A percentile compares a stretch with the other conserved stretches of the same genome.
Evolutionary conservation across 2,797 vertebrate species (phyloP).

Genomic region (Podargus strigoides): DNA sequence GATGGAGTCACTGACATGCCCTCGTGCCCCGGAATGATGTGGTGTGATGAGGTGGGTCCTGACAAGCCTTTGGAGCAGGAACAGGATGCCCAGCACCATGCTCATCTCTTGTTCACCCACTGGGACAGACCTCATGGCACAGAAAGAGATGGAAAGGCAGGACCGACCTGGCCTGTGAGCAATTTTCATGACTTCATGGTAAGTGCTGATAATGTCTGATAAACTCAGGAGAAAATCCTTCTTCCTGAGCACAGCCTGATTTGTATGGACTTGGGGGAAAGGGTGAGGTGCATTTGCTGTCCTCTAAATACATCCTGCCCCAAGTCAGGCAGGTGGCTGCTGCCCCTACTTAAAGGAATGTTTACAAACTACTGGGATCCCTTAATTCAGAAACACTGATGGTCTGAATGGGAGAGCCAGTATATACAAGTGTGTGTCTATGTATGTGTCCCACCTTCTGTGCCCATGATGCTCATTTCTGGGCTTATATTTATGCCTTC

Average conservation of each 20-base stretch:
- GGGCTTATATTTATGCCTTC: not conserved
- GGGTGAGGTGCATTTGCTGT: not conserved
- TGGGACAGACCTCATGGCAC: not conserved
- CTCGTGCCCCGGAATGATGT: rapidly evolving
- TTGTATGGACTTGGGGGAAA: not conserved
- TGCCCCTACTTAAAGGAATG: not conserved
- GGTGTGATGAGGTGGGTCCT: not conserved
- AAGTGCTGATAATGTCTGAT: not conserved
- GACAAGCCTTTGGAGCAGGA: not conserved
- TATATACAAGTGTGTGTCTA: rapidly evolving
- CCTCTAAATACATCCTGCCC: not conserved
- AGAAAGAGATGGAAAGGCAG: not conserved
- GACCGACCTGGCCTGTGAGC: not conserved
- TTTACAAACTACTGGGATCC: not conserved
- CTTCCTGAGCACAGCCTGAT: not conserved
- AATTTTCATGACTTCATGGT: not conserved
- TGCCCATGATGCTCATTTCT: rapidly evolving
- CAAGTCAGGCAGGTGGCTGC: not conserved
- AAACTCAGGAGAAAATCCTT: not conserved
- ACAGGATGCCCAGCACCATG: not conserved
- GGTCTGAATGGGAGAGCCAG: not conserved
- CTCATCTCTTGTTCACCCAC: not conserved
- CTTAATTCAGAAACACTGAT: not conserved
- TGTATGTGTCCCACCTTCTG: rapidly evolving
- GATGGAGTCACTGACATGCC: not conserved